Evolutionary conservation across 2,888 invertebrate species (phyloP), one percentile per base, ranked within the genome.

Genomic region (Agrilus cyanescens): DNA sequence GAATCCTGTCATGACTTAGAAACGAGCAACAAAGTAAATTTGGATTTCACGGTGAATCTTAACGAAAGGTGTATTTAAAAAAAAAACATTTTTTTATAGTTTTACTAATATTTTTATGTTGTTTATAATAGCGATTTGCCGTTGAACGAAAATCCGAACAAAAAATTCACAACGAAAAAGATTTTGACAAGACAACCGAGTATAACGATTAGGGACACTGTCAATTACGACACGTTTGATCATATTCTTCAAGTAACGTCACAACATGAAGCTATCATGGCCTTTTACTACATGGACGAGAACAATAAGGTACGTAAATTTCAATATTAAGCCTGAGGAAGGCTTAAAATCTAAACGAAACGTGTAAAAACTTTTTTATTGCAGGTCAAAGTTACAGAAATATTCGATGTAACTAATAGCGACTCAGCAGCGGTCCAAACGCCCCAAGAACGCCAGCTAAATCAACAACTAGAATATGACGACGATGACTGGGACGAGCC

Each of bases 201-300:
- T 48, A 53, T 67, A 37, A 58, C 58, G 18, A 51, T 63, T n/a
- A 54, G 57, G n/a, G 64, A 63, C 43, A 59, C 60, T 4, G 49
- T 55, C 12, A 58, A 63, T 40, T 70, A 73, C 51, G 82, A 82
- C 59, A 75, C 81, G 25, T 82, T 80, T 60, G 82, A 82, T 50
- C 80, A 82, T 59, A 78, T 81, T 51, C 69, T 80, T 37, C 75
- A 77, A 67, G 86, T 85, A 53, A 88, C 90, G 40, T 73, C 83
- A 35, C 82, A 87, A 54, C 88, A 91, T 58, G 93, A 94, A 54
- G 85, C 91, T 0, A 71, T 89, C 7, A 85, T 93, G 72, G 85
- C 90, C 1, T 93, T 87, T 68, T 91, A 93, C 68, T 94, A 91
- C 63, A 78, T 86, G 62, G 90, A 91, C 62, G 82, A 84, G 54